Evolutionary conservation across 2,888 invertebrate genomes (phyloP).

Genomic region (Polylopha cassiicola): DNA sequence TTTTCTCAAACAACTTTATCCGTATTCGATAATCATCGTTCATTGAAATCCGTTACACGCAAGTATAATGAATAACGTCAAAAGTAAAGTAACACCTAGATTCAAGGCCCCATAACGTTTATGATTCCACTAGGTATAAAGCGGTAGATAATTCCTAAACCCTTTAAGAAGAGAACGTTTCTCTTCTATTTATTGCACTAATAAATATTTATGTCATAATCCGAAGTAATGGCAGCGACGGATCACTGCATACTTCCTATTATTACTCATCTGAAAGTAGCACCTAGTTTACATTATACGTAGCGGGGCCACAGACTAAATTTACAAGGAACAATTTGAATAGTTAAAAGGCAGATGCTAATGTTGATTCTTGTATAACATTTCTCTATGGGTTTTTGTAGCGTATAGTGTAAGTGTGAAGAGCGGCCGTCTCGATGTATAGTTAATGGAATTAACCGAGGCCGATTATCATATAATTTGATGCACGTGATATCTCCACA

Average conservation of each 20-base stretch:
- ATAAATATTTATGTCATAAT: slow-evolving; percentile 66
- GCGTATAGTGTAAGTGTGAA: slow-evolving; percentile 27
- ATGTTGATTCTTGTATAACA: neutral
- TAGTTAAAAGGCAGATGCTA: slow-evolving; percentile 3
- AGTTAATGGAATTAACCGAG: slow-evolving; percentile 44
- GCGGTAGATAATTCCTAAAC: slow-evolving; percentile 44
- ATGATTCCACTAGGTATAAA: slow-evolving; percentile 38
- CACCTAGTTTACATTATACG: slow-evolving; percentile 25
- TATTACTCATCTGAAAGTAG: slow-evolving; percentile 24
- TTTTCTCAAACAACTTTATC: no score
- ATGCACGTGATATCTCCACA: slow-evolving; percentile 44
- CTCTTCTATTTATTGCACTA: slow-evolving; percentile 52
- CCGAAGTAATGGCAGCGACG: slow-evolving; percentile 47
- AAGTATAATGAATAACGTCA: no score
- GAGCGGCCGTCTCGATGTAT: slow-evolving; percentile 30
- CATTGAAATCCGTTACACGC: no score
- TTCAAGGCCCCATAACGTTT: slow-evolving; percentile 33
- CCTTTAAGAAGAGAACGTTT: slow-evolving; percentile 34
- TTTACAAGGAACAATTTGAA: neutral
- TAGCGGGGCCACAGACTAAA: slow-evolving; percentile 11
- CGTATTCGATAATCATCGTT: no score
- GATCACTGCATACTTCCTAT: slow-evolving; percentile 26
- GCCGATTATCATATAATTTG: slow-evolving; percentile 54
- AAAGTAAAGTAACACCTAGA: slow-evolving; percentile 18
- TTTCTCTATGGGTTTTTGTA: slow-evolving; percentile 8